Conservation (phyloP, 2,797 vertebrate species). For the Centropyge bicolor region DNA sequence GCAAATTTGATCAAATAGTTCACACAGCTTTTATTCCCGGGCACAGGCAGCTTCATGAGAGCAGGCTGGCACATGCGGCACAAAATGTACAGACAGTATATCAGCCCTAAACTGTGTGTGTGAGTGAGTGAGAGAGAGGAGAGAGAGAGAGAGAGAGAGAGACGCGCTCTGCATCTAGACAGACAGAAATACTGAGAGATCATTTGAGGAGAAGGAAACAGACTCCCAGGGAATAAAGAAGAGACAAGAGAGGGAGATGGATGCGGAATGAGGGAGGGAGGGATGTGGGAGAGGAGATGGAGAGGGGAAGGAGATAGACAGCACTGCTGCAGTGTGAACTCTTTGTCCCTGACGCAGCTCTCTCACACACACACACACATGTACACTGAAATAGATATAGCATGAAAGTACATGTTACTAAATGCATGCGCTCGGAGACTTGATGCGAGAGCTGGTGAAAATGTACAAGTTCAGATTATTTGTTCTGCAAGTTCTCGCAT, state of each 20-base stretch:
- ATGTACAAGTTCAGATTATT: too few relatives aligned
- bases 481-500: too few relatives aligned
- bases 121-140: constrained; percentile 4
- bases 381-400: constrained; percentile 54
- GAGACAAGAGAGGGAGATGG: constrained; percentile 19
- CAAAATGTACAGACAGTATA: constrained; percentile 65
- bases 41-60: constrained; percentile 4
- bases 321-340: constrained; percentile 75
- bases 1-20: not conserved
- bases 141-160: constrained; percentile 1
- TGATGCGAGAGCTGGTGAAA: too few relatives aligned
- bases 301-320: constrained; percentile 57
- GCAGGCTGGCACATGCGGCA: constrained; percentile 23
- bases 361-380: constrained; percentile 31
- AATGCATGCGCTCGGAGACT: too few relatives aligned
- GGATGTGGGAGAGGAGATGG: constrained; percentile 42
- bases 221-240: constrained; percentile 19
- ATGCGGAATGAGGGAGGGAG: constrained; percentile 36
- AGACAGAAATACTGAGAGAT: constrained; percentile 50
- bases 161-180: constrained; percentile 32
- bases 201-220: constrained; percentile 57
- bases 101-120: constrained; percentile 27
- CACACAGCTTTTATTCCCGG: not conserved
- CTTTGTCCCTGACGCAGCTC: constrained; percentile 71
- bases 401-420: not conserved